Conservation (phyloP, 1,140 invertebrate species). For the Bicyclus anynana region DNA sequence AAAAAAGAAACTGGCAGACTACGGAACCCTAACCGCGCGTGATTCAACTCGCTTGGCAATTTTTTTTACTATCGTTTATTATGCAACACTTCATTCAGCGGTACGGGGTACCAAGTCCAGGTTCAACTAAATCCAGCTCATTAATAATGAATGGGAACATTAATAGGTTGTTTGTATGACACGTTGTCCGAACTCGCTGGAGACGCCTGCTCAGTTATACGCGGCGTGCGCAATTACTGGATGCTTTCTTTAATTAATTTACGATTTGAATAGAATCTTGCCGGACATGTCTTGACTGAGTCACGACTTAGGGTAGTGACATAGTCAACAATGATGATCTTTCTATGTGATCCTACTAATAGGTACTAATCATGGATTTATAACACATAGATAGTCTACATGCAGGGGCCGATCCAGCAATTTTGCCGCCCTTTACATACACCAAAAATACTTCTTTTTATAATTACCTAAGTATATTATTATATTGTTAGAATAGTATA, state of each 20-base stretch:
- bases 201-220: constrained; percentile 14
- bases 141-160: constrained; percentile 1
- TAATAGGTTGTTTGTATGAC: constrained; percentile 8
- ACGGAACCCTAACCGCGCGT: no score
- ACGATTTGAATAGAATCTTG: constrained; percentile 24
- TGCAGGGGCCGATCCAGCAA: no score
- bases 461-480: no score
- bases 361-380: no score
- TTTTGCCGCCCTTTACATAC: no score
- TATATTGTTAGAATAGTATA: no score
- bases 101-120: background rate
- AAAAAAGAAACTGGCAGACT: no score
- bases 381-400: no score
- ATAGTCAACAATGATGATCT: background rate
- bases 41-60: no score
- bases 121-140: background rate
- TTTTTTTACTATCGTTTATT: background rate
- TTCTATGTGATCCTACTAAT: no score
- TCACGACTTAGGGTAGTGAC: constrained; percentile 20
- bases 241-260: constrained; percentile 18
- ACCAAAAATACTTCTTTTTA: no score
- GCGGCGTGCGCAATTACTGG: constrained; percentile 21
- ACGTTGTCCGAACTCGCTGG: background rate
- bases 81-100: background rate
- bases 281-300: constrained; percentile 17